Evolutionary conservation across 2,888 invertebrate genomes (phyloP), one percentile per base, ranked within the genome.

Genomic region (Catocala fraxini): DNA sequence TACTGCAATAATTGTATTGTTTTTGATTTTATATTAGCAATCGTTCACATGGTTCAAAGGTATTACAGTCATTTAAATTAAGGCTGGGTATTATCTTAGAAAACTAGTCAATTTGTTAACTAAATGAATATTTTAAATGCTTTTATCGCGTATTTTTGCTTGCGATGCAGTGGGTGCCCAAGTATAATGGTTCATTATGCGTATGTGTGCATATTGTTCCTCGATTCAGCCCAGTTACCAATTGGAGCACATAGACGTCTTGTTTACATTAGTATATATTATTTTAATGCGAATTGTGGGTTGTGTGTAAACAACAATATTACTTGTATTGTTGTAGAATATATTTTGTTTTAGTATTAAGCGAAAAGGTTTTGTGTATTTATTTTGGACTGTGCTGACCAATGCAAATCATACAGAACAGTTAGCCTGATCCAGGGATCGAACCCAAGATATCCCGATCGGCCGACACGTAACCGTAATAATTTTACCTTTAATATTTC

Each of bases 231-330:
- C 84, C 64, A 86, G 71, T 80, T 86, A 67, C 55, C 71, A 85
- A 85, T 76, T 81, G 79, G 87, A 85, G 84, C 86, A 75, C 51
- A 61, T 63, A 65, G 56, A 66, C 56, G 59, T 71, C 79, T 78
- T 66, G 59, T 75, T 73, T 77, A 69, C 70, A 72, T 76, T 75
- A 66, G 71, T 75, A 69, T 74, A 58, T 46, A 63, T 68, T 71
- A 72, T 63, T 56, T 49, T 47, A 47, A 13, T 56, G 52, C 48
- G 48, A 9, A 51, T 56, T 69, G 43, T 45, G 64, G 57, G 45
- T 9, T 39, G 49, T 25, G 39, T 56, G 33, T 55, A 9, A 1
- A 2, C 2, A 1, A 6, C 2, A 1, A 6, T 46, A n/a, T 54
- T 54, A 47, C 9, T 15, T 34, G 10, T 12, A 51, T 5, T 51